Evolutionary conservation across 2,113 vertebrate species (phyloP).

Genomic region (Fregetta grallaria): DNA sequence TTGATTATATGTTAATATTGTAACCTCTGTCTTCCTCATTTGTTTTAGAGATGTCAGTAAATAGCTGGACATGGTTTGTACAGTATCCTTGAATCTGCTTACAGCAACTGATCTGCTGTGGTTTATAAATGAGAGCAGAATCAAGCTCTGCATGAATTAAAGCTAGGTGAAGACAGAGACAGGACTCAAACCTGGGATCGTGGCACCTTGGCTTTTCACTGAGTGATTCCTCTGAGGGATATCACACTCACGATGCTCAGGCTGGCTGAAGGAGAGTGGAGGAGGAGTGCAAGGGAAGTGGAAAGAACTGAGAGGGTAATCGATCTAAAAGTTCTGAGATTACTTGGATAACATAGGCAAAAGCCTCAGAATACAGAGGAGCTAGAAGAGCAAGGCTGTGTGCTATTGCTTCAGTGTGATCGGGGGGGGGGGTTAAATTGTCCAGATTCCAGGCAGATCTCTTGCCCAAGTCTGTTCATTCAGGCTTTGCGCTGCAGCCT

Average conservation of each 20-base stretch:
- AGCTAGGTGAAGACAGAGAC: neutral
- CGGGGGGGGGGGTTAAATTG: slow-evolving; percentile 1
- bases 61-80: neutral
- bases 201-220: neutral
- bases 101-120: neutral
- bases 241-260: accelerated
- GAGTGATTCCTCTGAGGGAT: neutral
- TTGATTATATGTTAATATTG: neutral
- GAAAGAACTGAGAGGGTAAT: neutral
- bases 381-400: neutral
- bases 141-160: neutral
- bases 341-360: neutral
- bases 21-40: neutral
- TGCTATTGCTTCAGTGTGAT: neutral
- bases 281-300: neutral
- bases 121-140: neutral
- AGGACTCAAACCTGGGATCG: neutral
- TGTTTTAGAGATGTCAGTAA: neutral
- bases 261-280: neutral
- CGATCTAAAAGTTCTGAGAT: neutral
- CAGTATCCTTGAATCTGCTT: neutral
- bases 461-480: slow-evolving; percentile 12
- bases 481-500: neutral
- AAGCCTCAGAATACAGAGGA: neutral
- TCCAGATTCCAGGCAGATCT: slow-evolving; percentile 26